Evolutionary conservation across 2,113 vertebrate species (phyloP), one percentile per base, ranked within the genome.

Genomic region (Phyllostomus hastatus): DNA sequence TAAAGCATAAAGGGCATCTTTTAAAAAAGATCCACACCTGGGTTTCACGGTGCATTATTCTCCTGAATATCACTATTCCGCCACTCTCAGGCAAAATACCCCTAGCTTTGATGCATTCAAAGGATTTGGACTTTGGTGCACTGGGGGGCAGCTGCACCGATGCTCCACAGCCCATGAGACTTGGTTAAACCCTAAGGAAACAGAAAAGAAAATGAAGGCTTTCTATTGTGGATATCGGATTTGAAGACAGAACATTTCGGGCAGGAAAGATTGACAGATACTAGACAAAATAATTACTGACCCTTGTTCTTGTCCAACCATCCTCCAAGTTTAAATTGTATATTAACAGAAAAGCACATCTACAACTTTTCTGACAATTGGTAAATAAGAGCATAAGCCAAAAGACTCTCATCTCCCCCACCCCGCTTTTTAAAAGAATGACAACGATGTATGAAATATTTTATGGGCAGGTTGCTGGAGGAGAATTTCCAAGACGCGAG

Each of bases 391-490:
- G 15, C 61, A 31, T 85, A 97, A 95, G 41, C 20, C 76, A 15
- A 85, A 73, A 24, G 38, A 66, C 82, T 31, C 26, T 89, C 26
- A 88, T 64, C 48, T n/a, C 10, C 46, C 52, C 10, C 2, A 5
- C 16, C 5, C 10, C 2, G 3, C 41, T 46, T 85, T 95, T 86
- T 43, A 64, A 85, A 88, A 76, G 16, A 52, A 88, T 54, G 38
- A 94, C 88, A 82, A 66, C 41, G 54, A 69, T 22, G 48, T 46
- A 61, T n/a, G n/a, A 80, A 93, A 35, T 93, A 78, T 94, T 94
- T 96, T 82, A 33, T n/a, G 28, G 31, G 15, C 52, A 14, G 26
- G 2, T 50, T 50, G 5, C 46, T 69, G 26, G 41, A 69, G 17
- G 59, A 52, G 73, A 94, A 91, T 93, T 73, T 17, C 20, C 33